These are phyloP conservation scores for Turdus rufiventris DNA, from an alignment of 2,113 vertebrate species.

Conservation along the genomic window DNA sequence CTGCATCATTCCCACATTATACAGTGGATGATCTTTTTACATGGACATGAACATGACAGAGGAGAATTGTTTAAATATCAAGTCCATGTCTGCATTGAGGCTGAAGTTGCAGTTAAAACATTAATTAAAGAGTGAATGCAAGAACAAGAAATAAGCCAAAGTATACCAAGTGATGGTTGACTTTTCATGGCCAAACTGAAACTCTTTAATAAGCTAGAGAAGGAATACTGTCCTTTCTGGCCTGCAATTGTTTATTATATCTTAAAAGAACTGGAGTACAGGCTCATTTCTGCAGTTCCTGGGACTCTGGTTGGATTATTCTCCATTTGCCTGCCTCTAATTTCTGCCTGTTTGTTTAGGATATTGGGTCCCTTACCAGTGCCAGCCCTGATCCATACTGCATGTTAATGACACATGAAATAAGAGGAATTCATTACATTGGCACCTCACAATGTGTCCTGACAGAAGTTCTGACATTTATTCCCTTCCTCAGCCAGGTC, in stretches of 20 bases:
- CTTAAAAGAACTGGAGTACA: neutral
- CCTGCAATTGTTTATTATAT: neutral
- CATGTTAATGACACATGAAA: neutral
- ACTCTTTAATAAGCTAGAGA: neutral
- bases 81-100: neutral
- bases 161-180: neutral
- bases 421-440: neutral
- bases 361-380: neutral
- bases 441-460: neutral
- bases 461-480: neutral
- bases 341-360: neutral
- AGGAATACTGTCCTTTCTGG: neutral
- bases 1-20: accelerated
- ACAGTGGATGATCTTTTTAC: neutral
- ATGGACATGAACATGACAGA: neutral
- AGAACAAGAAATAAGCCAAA: neutral
- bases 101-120: neutral
- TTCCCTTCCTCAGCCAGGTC: neutral
- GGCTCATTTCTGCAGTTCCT: neutral
- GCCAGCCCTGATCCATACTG: neutral
- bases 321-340: neutral
- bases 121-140: neutral
- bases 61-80: neutral
- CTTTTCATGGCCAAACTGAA: neutral
- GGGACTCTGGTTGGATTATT: neutral